Evolutionary conservation across 2,113 vertebrate species (phyloP), one percentile per base, ranked within the genome.

Genomic region (Burhinus oedicnemus): DNA sequence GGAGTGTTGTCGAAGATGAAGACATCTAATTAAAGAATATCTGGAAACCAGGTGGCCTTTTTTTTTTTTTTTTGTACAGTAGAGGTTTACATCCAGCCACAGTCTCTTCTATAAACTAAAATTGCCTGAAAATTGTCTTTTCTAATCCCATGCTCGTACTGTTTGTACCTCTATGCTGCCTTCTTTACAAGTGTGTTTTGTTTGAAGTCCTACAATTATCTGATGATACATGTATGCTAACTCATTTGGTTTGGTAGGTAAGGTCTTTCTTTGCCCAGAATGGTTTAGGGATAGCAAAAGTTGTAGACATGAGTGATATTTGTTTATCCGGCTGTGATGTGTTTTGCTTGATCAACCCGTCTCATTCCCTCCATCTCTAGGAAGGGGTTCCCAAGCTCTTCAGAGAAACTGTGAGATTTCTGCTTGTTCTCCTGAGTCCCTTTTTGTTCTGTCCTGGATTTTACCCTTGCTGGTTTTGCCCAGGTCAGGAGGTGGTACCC

Each of bases 221-320:
- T 74, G 38, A 36, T 68, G 32, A 44, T 66, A 25, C 9, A 1
- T 3, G 5, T n/a, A 8, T 19, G 42, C n/a, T 34, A 40, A 30
- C 14, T 66, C 8, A 26, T 64, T 83, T 38, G 19, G 17, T 42
- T 55, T 55, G 44, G 14, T 49, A 57, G 40, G 5, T 55, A 34
- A 76, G 16, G 14, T 23, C 21, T 80, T 8, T 71, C 55, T 82
- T 61, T 86, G 40, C 51, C 49, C 26, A 32, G 36, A 70, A 38
- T 22, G 38, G 15, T 83, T 65, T 68, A 55, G 57, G 5, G 11
- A 38, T 27, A 77, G 62, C 21, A 74, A 76, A 80, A 30, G 12
- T 0, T 0, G 0, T 72, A 74, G 34, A 13, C 74, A 17, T 1
- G 4, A 68, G 57, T 25, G 36, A n/a, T 32, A 36, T 83, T 76